phyloP scores from a whole-genome alignment of 2,797 vertebrate species.

The Tadarida brasiliensis region DNA sequence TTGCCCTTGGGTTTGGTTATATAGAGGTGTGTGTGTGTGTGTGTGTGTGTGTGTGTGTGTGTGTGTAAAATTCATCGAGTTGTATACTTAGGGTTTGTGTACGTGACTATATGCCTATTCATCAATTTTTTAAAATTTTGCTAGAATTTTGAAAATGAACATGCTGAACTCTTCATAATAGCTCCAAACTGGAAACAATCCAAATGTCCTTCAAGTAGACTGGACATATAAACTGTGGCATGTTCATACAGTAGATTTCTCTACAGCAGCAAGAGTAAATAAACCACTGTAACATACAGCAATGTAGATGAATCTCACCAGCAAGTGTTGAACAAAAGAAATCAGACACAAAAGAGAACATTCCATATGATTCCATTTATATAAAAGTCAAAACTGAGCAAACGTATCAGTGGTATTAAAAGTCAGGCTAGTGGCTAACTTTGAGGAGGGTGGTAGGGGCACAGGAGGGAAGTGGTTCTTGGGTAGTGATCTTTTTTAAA shows the following conservation, averaged over 20 bases:
- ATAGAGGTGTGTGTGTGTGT: not conserved
- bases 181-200: not conserved
- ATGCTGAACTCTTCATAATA: not conserved
- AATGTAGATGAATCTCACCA: not conserved
- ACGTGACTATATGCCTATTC: not conserved
- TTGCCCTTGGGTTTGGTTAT: not conserved
- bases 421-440: not conserved
- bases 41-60: not conserved
- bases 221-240: not conserved
- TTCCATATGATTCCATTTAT: not conserved
- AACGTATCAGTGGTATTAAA: not conserved
- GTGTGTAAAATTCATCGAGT: not conserved
- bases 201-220: not conserved
- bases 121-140: not conserved
- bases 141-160: conserved; percentile 48
- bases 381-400: conserved; percentile 34
- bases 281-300: not conserved
- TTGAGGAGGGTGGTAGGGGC: not conserved
- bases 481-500: not conserved
- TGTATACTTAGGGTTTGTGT: not conserved
- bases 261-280: not conserved
- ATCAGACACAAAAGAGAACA: not conserved
- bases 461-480: not conserved
- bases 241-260: not conserved
- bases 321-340: not conserved